A percentile compares a stretch with the other conserved stretches of the same genome.
phyloP scores from a whole-genome alignment of 1,140 invertebrate genomes.

The Leptopilina clavipes region DNA sequence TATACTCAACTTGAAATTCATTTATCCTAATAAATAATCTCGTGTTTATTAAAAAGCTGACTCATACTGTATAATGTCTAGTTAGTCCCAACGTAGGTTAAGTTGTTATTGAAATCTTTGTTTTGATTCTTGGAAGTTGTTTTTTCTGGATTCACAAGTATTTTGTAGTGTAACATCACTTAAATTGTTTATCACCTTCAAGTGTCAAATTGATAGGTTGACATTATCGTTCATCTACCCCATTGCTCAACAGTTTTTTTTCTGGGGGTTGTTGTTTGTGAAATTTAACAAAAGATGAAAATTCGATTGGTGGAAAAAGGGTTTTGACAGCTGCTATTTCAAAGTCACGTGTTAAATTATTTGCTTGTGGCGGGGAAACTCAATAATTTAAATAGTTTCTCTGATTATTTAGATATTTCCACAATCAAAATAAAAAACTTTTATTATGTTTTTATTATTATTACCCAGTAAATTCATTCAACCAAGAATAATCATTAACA shows the following conservation, averaged over 20 bases:
- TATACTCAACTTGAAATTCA: background rate
- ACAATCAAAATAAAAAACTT: too few relatives aligned
- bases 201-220: background rate
- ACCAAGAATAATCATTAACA: too few relatives aligned
- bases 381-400: background rate
- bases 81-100: background rate
- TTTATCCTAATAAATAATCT: background rate
- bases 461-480: too few relatives aligned
- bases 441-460: too few relatives aligned
- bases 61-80: background rate
- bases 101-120: background rate
- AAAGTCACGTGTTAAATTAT: background rate
- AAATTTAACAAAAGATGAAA: background rate
- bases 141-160: background rate
- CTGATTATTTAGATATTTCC: background rate
- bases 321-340: background rate
- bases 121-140: background rate
- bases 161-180: background rate
- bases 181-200: background rate
- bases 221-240: background rate
- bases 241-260: background rate
- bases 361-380: background rate
- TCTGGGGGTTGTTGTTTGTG: constrained; percentile 14
- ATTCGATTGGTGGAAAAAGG: background rate
- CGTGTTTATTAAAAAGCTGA: constrained; percentile 26